These are phyloP conservation scores for Orchesella cincta DNA, from an alignment of 1,140 invertebrate genomes.

Conservation along the genomic window DNA sequence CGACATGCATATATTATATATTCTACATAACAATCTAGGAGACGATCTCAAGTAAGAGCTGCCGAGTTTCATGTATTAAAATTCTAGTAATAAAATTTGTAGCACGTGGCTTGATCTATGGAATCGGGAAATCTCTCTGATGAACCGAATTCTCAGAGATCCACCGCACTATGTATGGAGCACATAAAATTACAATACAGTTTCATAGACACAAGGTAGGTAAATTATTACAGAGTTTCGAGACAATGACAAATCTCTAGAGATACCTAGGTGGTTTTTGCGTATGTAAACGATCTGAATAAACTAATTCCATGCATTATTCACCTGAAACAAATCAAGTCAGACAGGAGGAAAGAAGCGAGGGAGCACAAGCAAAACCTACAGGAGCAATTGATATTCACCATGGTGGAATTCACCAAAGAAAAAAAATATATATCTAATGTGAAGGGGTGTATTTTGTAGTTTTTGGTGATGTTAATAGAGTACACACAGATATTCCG, in stretches of 20 bases:
- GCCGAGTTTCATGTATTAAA: not conserved
- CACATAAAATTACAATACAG: not conserved
- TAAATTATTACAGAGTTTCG: constrained; percentile 1
- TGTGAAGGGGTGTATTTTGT: not conserved
- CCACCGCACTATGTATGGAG: too few species aligned
- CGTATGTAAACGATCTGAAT: constrained; percentile 12
- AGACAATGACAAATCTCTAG: constrained; percentile 11
- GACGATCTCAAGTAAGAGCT: too few species aligned
- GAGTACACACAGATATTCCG: not conserved
- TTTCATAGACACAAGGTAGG: not conserved
- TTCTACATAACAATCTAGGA: too few species aligned
- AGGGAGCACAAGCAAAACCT: not conserved
- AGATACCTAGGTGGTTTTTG: constrained; percentile 10
- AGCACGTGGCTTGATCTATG: too few species aligned
- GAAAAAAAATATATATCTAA: not conserved
- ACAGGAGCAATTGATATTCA: not conserved
- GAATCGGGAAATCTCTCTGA: too few species aligned
- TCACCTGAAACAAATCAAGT: constrained; percentile 10
- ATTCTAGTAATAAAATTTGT: not conserved
- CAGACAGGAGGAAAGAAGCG: not conserved
- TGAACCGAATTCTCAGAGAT: too few species aligned
- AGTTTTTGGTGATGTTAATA: not conserved
- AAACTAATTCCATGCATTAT: constrained; percentile 16
- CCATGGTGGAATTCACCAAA: not conserved
- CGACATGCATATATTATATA: too few species aligned